Conservation (phyloP, 2,888 invertebrate species). For the Cyrtodaria siliqua region DNA sequence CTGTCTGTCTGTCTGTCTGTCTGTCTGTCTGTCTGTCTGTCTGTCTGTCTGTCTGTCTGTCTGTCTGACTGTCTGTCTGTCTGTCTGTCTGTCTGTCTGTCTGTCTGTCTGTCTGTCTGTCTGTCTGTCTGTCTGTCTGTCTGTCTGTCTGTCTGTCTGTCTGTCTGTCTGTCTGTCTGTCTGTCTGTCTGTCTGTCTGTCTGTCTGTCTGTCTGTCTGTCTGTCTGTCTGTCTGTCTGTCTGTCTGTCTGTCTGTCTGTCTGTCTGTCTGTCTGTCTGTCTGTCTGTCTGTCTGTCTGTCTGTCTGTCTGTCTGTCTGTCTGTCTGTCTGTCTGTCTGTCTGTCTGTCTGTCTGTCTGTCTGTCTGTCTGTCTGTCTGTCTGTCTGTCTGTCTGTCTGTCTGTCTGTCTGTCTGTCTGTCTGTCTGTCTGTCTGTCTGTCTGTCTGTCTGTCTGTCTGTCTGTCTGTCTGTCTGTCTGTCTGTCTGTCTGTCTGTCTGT, state of each 20-base stretch:
- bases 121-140: background rate
- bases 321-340: constrained; percentile 1
- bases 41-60: background rate
- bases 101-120: background rate
- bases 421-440: background rate
- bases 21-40: background rate
- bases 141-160: background rate
- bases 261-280: background rate
- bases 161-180: background rate
- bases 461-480: background rate
- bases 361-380: background rate
- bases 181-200: constrained; percentile 1
- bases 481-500: background rate
- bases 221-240: background rate
- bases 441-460: background rate
- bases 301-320: constrained; percentile 3
- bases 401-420: constrained; percentile 1
- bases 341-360: constrained; percentile 3
- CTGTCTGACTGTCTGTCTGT: background rate
- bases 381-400: background rate
- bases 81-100: background rate
- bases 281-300: background rate
- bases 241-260: background rate
- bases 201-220: constrained; percentile 1
- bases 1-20: no score